phyloP scores from a whole-genome alignment of 2,888 invertebrate genomes.

The Didymodactylos carnosus region DNA sequence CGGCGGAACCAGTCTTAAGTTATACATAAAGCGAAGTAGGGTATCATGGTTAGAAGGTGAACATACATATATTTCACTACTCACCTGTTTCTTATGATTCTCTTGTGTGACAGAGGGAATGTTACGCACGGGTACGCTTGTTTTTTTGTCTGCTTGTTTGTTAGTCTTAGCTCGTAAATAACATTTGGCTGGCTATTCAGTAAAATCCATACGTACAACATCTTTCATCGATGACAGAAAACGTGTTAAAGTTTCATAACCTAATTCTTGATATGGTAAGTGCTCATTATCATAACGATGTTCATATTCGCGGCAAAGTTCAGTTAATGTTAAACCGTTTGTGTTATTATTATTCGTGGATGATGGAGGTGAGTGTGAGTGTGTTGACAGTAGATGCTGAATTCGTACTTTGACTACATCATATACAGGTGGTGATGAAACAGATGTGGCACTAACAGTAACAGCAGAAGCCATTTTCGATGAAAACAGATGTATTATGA shows the following conservation, averaged over 20 bases:
- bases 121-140: not conserved
- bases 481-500: not conserved
- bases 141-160: not conserved
- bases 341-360: not conserved
- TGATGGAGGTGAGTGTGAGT: not conserved
- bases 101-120: not conserved
- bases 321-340: not conserved
- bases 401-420: not conserved
- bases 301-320: not conserved
- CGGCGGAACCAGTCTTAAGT: not conserved
- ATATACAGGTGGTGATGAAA: not conserved
- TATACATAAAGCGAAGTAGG: not conserved
- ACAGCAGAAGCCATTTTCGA: not conserved
- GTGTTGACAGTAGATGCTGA: not conserved
- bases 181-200: not conserved
- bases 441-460: not conserved
- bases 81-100: not conserved
- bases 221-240: not conserved
- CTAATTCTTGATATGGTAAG: not conserved
- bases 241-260: not conserved
- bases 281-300: not conserved
- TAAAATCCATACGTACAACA: not conserved
- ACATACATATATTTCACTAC: not conserved
- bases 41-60: not conserved
- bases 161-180: not conserved